These are phyloP conservation scores for Brienomyrus longianalis DNA, from an alignment of 2,113 vertebrate species.

Conservation along the genomic window DNA sequence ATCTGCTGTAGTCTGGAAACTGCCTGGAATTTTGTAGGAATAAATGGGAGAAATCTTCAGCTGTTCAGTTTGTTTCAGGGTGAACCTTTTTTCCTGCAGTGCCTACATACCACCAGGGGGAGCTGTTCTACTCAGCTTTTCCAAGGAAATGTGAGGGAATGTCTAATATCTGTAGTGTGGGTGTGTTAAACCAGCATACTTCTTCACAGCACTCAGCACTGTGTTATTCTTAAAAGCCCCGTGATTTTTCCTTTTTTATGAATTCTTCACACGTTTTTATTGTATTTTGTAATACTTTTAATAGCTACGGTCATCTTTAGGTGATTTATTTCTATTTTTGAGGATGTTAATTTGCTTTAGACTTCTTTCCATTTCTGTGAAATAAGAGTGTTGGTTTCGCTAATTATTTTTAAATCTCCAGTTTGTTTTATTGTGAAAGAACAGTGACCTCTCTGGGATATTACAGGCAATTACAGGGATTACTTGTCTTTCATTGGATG, in stretches of 20 bases:
- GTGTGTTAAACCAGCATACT: background rate
- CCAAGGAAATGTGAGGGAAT: background rate
- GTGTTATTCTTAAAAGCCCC: background rate
- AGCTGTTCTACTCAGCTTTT: background rate
- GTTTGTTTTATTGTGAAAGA: background rate
- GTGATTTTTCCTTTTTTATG: background rate
- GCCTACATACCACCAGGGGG: background rate
- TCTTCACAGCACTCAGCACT: constrained; percentile 4
- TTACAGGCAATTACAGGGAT: constrained; percentile 21
- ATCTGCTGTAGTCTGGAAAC: background rate
- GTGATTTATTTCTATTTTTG: constrained; percentile 1
- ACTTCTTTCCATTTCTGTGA: background rate
- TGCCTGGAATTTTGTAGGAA: background rate
- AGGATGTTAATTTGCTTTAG: constrained; percentile 13
- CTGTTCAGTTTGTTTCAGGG: background rate
- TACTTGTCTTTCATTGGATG: constrained; percentile 1
- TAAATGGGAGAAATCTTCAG: background rate
- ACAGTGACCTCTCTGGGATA: constrained; percentile 20
- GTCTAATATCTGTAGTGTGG: background rate
- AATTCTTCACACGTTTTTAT: constrained; percentile 2
- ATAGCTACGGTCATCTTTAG: background rate
- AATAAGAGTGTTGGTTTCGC: background rate
- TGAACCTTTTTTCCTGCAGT: background rate
- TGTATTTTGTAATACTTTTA: constrained; percentile 9
- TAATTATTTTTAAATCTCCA: background rate